These are phyloP conservation scores for Myiozetetes cayanensis DNA, from an alignment of 2,113 vertebrate genomes.

Conservation along the genomic window DNA sequence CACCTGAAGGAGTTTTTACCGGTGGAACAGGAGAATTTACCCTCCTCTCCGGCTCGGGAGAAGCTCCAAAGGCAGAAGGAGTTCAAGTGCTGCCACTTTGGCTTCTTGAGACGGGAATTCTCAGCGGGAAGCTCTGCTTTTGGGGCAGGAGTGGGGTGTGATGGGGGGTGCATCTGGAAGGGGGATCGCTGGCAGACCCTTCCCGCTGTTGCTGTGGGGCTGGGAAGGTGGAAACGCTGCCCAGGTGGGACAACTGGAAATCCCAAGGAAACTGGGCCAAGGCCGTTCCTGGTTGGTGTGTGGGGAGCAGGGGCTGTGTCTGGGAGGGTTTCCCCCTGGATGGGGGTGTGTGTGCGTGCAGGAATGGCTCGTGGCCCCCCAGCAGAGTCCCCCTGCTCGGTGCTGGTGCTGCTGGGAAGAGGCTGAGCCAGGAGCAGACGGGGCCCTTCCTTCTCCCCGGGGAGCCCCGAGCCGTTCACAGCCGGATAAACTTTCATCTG, in stretches of 20 bases:
- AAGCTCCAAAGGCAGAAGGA: background rate
- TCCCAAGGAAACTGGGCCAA: background rate
- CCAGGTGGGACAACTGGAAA: rapidly evolving
- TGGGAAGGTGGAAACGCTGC: background rate
- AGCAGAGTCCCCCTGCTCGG: background rate
- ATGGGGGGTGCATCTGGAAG: background rate
- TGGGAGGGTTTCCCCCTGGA: background rate
- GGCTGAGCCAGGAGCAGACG: background rate
- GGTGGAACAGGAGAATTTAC: rapidly evolving
- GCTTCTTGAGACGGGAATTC: background rate
- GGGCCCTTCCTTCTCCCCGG: rapidly evolving
- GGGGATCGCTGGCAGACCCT: rapidly evolving
- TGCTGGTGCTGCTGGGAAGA: background rate
- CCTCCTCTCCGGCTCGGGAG: background rate
- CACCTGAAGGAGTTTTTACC: rapidly evolving
- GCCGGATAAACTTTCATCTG: background rate
- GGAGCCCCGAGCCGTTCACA: background rate
- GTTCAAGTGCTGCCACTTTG: background rate
- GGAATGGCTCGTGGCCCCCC: background rate
- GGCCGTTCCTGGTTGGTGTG: rapidly evolving
- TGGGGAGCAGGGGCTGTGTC: background rate
- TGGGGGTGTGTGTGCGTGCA: background rate
- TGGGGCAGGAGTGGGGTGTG: background rate
- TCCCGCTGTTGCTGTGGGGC: rapidly evolving
- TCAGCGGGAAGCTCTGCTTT: rapidly evolving